These are phyloP conservation scores for Colinus virginianus DNA, from an alignment of 2,113 vertebrate species.

Conservation along the genomic window DNA sequence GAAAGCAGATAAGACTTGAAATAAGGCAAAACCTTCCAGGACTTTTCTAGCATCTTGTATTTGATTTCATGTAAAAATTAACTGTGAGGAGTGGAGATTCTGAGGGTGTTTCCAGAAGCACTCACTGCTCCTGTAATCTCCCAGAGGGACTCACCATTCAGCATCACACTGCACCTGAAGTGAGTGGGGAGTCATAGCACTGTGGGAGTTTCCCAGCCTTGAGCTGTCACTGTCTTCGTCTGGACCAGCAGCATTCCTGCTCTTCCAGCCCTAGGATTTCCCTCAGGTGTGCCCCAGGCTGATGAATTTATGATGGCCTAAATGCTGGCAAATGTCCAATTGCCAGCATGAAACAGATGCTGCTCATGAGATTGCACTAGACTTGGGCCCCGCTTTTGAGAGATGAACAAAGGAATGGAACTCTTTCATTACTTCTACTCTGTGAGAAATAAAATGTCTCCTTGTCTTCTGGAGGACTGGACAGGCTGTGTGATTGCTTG, in stretches of 20 bases:
- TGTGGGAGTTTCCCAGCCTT: not conserved
- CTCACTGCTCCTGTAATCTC: not conserved
- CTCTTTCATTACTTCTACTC: not conserved
- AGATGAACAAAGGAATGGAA: not conserved
- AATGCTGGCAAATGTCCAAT: not conserved
- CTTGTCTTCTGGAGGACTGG: slow-evolving; percentile 10
- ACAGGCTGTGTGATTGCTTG: not conserved
- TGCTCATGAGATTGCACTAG: not conserved
- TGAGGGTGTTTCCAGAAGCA: not conserved
- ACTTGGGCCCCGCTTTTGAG: not conserved
- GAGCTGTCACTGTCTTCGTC: not conserved
- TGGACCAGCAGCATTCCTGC: slow-evolving; percentile 1
- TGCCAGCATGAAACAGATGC: slow-evolving; percentile 25
- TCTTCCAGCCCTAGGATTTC: slow-evolving; percentile 3
- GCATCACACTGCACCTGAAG: not conserved
- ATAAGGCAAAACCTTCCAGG: not conserved
- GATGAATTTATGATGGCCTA: slow-evolving; percentile 39
- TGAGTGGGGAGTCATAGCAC: not conserved
- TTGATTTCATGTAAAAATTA: not conserved
- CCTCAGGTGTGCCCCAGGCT: not conserved
- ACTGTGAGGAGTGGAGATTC: not conserved
- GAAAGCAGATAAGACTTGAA: not conserved
- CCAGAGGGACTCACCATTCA: not conserved
- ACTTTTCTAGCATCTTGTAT: not conserved
- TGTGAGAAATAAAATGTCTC: not conserved